A percentile compares a stretch with the other conserved stretches of the same genome.
Conservation (phyloP, 1,140 invertebrate genomes). For the Panagrolaimus sp. region DNA sequence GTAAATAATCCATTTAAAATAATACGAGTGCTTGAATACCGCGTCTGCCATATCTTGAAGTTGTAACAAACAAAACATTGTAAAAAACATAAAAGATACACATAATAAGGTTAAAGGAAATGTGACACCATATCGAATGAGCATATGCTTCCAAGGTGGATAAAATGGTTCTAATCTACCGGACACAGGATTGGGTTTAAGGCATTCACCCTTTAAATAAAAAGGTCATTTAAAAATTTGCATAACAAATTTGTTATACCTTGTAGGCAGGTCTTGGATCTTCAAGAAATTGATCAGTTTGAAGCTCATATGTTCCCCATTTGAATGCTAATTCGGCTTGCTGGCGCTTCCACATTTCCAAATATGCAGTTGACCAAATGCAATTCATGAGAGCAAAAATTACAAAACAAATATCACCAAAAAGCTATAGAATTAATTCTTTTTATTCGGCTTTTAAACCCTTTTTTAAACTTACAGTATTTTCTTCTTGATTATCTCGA, state of each 20-base stretch:
- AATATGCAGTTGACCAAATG: conserved; percentile 77
- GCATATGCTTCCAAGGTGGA: conserved; percentile 78
- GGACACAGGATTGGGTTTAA: conserved; percentile 77
- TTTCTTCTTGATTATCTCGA: conserved; percentile 25
- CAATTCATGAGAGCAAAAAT: conserved; percentile 88
- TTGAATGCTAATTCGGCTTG: conserved; percentile 72
- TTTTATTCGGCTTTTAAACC: background rate
- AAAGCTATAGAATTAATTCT: conserved; percentile 37
- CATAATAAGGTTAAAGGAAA: conserved; percentile 77
- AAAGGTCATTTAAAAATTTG: conserved; percentile 4
- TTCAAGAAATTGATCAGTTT: conserved; percentile 79
- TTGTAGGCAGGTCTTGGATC: conserved; percentile 51
- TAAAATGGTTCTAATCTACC: conserved; percentile 79
- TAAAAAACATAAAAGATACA: conserved; percentile 73
- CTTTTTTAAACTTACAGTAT: conserved; percentile 28
- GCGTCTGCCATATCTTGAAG: conserved; percentile 67
- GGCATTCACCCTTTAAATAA: conserved; percentile 69
- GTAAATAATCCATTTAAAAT: conserved; percentile 67
- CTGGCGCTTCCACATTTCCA: conserved; percentile 74
- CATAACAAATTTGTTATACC: conserved; percentile 21
- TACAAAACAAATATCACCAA: conserved; percentile 76
- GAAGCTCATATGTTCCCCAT: conserved; percentile 82
- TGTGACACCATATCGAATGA: conserved; percentile 79
- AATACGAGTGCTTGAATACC: conserved; percentile 40
- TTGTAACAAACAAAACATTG: conserved; percentile 79